These are phyloP conservation scores for Empis stercorea DNA, from an alignment of 2,888 invertebrate species.

Conservation along the genomic window DNA sequence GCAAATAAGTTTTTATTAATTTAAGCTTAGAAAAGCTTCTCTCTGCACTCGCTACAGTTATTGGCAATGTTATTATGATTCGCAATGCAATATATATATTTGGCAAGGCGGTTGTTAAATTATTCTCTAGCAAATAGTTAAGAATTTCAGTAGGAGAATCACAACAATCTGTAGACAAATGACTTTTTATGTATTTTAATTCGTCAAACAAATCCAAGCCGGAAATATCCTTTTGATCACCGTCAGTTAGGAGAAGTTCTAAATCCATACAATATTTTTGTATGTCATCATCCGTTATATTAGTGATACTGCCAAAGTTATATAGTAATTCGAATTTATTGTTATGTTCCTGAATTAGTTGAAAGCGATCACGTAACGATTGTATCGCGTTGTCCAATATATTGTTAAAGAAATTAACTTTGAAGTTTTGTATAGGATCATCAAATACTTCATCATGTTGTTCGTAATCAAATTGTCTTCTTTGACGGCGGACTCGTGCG, in stretches of 20 bases:
- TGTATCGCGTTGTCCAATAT: background rate
- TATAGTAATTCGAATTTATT: conserved; percentile 1
- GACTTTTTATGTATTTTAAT: background rate
- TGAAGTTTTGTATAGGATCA: background rate
- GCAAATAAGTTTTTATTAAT: conserved; percentile 2
- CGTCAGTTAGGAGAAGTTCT: background rate
- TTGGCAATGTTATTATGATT: conserved; percentile 1
- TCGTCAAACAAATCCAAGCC: background rate
- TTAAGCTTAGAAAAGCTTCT: conserved; percentile 1
- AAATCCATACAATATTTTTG: background rate
- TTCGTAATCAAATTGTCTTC: too few relatives aligned
- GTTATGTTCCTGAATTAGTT: conserved; percentile 3
- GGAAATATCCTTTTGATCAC: background rate
- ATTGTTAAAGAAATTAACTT: background rate
- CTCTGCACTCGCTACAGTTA: conserved; percentile 1
- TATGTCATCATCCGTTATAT: conserved; percentile 1
- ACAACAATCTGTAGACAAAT: background rate
- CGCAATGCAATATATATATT: background rate
- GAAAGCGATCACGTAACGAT: background rate
- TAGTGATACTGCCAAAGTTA: conserved; percentile 1
- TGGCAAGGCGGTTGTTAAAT: conserved; percentile 1
- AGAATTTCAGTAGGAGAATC: conserved; percentile 1
- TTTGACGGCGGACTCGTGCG: too few relatives aligned
- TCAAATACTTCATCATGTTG: too few relatives aligned
- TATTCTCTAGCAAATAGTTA: background rate